Evolutionary conservation across 2,888 invertebrate species (phyloP), one percentile per base, ranked within the genome.

Genomic region (Cerastis rubricosa): DNA sequence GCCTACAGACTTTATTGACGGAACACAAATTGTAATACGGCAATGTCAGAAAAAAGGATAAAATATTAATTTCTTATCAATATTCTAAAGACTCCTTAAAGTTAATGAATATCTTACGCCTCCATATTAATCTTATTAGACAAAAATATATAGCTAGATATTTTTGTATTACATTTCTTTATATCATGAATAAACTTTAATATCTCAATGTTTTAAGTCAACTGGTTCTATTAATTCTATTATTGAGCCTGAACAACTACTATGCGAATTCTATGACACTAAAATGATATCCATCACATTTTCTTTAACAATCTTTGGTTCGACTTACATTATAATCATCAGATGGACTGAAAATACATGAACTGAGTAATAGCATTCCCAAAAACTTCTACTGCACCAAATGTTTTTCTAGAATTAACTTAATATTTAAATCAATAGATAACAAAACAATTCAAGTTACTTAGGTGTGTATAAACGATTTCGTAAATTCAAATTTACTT

Each of bases 91-190:
- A 85, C 61, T 59, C 11, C 81, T 85, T 87, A 88, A n/a, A 65
- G 72, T 78, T 70, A 78, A 85, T 68, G 47, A 85, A 86, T 80
- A 83, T 79, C 83, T 83, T 85, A 86, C 63, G 69, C 78, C 71
- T 75, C 71, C 78, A 74, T 84, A 51, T 77, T 81, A 80, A 86
- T 77, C 76, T 86, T 88, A 88, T 74, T 90, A 90, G 89, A 91
- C 88, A 91, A 92, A 92, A 92, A 91, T 92, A 92, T 90, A 90
- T 85, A 84, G 81, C 78, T 84, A 87, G 76, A 69, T 71, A 81
- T 74, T 81, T 71, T 80, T 79, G 71, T 78, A 66, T 85, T 78
- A 80, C 66, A 81, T 66, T 74, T 79, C 70, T 83, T 83, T 65
- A 65, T 77, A 76, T 78, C 68, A 77, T 76, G 69, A 84, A 84